Evolutionary conservation across 2,113 vertebrate species (phyloP), one percentile per base, ranked within the genome.

Genomic region (Myocastor coypus): DNA sequence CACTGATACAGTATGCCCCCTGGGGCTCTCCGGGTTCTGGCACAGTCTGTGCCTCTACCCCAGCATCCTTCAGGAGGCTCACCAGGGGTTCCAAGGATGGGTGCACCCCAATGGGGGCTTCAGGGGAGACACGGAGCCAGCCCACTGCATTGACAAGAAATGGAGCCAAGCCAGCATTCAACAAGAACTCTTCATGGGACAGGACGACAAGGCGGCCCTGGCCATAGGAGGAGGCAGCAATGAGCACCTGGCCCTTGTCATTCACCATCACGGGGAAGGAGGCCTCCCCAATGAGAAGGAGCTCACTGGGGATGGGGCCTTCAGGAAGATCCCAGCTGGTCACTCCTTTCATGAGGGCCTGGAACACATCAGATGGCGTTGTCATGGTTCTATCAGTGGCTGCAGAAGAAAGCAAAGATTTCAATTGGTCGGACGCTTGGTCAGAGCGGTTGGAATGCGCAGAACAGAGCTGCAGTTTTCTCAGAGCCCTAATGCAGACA

Each of bases 141-240:
- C n/a, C 59, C 80, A 99, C 85, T 1, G 98, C 98, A 17, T 99
- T 99, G 94, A 98, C 97, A n/a, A 99, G 95, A 93, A 99, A 97
- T 8, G 40, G 92, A 52, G 98, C 97, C 83, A 99, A 64, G 59
- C 85, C 32, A 0, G 92, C 97, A 7, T 77, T 1, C 1, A 85
- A 71, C 94, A 99, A 85, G 95, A 99, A 98, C 55, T 5, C 20
- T 63, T 99, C 99, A 11, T 99, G 99, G 55, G 98, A 97, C 81
- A 99, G 16, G 17, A 99, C 98, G 40, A 99, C 98, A 4, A 99
- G 97, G 64, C 98, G 98, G 83, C 99, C 99, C 40, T 28, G 37
- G 61, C 99, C 99, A 0, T 98, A 98, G 69, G 37, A 97, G 52
- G 98, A 98, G 5, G 97, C 97, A 0, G 98, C 97, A 0, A 98